Conservation (phyloP, 2,888 invertebrate genomes). For the Hemistola chrysoprasaria region DNA sequence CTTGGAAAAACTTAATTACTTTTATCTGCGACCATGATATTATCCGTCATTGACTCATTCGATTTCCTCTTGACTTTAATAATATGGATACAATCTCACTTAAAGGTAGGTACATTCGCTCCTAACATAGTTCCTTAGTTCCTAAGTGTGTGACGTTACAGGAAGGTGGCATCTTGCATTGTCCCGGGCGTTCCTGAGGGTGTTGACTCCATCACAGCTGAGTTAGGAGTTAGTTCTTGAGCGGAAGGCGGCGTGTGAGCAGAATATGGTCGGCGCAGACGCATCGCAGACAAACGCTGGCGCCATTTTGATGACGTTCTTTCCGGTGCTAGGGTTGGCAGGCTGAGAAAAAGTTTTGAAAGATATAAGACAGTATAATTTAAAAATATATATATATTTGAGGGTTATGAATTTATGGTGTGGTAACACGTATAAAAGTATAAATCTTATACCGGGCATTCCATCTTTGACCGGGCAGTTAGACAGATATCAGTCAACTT, state of each 20-base stretch:
- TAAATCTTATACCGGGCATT: too few relatives aligned
- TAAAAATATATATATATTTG: too few relatives aligned
- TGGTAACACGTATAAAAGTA: too few relatives aligned
- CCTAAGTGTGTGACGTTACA: slow-evolving; percentile 25
- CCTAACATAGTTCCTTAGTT: slow-evolving; percentile 1
- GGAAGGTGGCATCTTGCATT: slow-evolving; percentile 21
- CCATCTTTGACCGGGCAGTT: too few relatives aligned
- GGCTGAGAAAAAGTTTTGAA: too few relatives aligned
- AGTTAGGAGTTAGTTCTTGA: slow-evolving; percentile 20
- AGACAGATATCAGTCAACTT: too few relatives aligned
- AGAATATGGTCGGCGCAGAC: slow-evolving; percentile 66
- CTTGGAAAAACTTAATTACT: too few relatives aligned
- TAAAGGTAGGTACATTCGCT: background rate
- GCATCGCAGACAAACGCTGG: slow-evolving; percentile 60
- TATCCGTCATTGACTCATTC: slow-evolving; percentile 1
- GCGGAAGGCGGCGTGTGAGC: slow-evolving; percentile 60
- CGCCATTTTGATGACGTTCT: slow-evolving; percentile 61
- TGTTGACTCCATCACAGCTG: slow-evolving; percentile 39
- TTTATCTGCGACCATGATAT: too few relatives aligned
- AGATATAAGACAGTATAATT: too few relatives aligned
- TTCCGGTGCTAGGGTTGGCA: slow-evolving; percentile 58
- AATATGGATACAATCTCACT: background rate
- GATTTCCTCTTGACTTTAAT: background rate
- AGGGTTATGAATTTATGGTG: too few relatives aligned
- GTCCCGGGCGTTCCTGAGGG: slow-evolving; percentile 27